Evolutionary conservation across 2,888 invertebrate genomes (phyloP).

Genomic region (Augochlorella aurata): DNA sequence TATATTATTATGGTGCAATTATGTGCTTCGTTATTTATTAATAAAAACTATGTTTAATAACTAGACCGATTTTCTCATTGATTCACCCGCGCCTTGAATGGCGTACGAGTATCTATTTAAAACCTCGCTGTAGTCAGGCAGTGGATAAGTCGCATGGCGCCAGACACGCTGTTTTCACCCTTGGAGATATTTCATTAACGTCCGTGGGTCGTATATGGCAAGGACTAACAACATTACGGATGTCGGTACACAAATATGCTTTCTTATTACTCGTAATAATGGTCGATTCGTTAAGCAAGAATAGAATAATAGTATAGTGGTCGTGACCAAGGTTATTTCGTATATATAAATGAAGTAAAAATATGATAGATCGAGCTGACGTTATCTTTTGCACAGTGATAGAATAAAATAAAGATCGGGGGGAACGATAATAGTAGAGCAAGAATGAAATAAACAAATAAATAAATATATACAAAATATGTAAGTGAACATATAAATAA

Average conservation of each 20-base stretch:
- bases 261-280: neutral
- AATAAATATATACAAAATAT: no score
- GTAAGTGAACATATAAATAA: no score
- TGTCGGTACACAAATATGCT: neutral
- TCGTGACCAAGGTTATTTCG: neutral
- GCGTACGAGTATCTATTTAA: constrained; percentile 27
- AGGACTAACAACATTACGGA: neutral
- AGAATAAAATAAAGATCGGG: no score
- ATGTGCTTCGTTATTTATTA: no score
- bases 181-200: neutral
- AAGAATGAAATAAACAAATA: no score
- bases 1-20: no score
- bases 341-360: neutral
- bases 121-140: constrained; percentile 33
- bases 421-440: no score
- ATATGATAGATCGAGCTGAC: no score
- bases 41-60: neutral
- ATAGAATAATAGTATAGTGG: neutral
- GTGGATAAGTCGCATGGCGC: constrained; percentile 29
- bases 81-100: neutral
- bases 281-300: neutral
- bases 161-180: constrained; percentile 24
- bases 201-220: no score
- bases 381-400: no score
- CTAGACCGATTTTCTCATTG: neutral